Evolutionary conservation across 2,113 vertebrate genomes (phyloP), one percentile per base, ranked within the genome.

Genomic region (Amphilophus citrinellus): DNA sequence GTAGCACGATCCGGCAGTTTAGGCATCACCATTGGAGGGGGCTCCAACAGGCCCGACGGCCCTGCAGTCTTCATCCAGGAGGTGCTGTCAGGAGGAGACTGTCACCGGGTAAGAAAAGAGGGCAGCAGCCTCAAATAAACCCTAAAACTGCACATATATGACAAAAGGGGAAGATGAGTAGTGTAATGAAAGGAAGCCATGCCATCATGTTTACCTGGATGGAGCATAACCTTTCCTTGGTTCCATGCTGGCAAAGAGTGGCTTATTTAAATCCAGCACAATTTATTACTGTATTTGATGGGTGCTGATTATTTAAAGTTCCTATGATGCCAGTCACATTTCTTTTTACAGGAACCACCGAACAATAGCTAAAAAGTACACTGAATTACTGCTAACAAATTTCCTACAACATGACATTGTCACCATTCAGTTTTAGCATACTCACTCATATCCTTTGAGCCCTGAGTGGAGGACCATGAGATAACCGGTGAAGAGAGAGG

Each of bases 51-150:
- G 56, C 95, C 97, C 0, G 97, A 98, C 0, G 97, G 97, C 3
- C 97, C 97, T 1, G 97, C 97, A 6, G 89, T 98, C 75, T 98
- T 97, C 80, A 95, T 98, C 68, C 97, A 98, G 87, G 97, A 98
- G 81, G 94, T 98, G 50, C 77, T 96, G 79, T 96, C 96, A 14
- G 97, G 97, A 53, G 97, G 97, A 61, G 97, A 98, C 92, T 97
- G 97, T 80, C 96, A 96, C 85, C 95, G 86, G 90, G 94, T 95
- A 80, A 88, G 93, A 30, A 59, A 37, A 6, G 1, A 77, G 30
- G 0, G 5, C 9, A 79, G 1, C 2, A 47, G 32, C 39, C 9
- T 62, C 6, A 61, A n/a, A 56, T n/a, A 50, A 61, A 75, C n/a
- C 30, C 5, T 18, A 17, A 27, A 83, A 24, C 20, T 22, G 15